Conservation (phyloP, 2,888 invertebrate genomes). For the Lycocerus yunnanus region DNA sequence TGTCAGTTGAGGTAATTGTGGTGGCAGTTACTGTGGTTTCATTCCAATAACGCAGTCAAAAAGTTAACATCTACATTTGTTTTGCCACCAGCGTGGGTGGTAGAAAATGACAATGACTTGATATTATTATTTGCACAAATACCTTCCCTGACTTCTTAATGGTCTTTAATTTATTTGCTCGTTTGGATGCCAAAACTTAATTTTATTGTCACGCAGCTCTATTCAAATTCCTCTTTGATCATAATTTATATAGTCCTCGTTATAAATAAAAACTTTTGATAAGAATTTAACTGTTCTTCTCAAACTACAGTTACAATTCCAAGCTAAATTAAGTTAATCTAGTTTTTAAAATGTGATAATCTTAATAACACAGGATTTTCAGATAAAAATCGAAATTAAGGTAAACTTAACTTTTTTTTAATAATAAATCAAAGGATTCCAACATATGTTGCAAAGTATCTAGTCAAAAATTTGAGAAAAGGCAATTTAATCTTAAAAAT, state of each 20-base stretch:
- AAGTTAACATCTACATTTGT: slow-evolving; percentile 30
- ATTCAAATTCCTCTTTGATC: neutral
- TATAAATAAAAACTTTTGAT: neutral
- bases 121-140: neutral
- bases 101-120: neutral
- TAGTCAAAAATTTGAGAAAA: neutral
- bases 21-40: slow-evolving; percentile 23
- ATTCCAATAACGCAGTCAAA: slow-evolving; percentile 23
- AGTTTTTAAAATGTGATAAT: neutral
- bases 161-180: neutral
- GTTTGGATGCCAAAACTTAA: neutral
- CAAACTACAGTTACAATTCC: neutral
- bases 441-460: neutral
- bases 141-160: neutral
- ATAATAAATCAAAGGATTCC: neutral
- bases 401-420: neutral
- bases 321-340: neutral
- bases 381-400: neutral
- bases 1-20: slow-evolving; percentile 22
- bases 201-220: neutral
- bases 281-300: neutral
- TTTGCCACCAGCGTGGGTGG: slow-evolving; percentile 21
- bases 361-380: neutral
- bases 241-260: neutral
- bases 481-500: neutral